These are phyloP conservation scores for Brachionus koreanus DNA, from an alignment of 1,140 invertebrate genomes.

Conservation along the genomic window DNA sequence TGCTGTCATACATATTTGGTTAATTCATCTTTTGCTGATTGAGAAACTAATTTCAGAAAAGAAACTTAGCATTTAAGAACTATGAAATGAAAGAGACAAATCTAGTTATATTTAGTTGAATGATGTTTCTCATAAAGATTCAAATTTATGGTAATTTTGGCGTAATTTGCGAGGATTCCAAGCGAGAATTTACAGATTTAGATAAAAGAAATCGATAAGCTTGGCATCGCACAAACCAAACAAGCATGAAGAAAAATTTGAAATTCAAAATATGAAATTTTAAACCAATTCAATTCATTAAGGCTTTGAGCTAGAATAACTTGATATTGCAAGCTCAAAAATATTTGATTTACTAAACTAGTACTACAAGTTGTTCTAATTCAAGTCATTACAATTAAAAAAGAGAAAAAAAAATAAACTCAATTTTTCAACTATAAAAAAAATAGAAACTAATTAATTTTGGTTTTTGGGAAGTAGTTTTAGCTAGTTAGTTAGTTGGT, in stretches of 20 bases:
- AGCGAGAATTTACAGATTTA: conserved; percentile 36
- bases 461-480: background rate
- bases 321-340: conserved; percentile 19
- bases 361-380: background rate
- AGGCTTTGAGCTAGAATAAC: background rate
- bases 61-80: background rate
- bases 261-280: conserved; percentile 38
- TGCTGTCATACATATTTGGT: background rate
- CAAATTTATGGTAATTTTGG: conserved; percentile 41
- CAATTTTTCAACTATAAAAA: background rate
- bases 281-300: conserved; percentile 1
- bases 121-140: conserved; percentile 41
- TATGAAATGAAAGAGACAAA: background rate
- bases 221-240: background rate
- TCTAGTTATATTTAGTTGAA: conserved; percentile 36
- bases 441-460: conserved; percentile 26
- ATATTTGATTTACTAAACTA: conserved; percentile 17
- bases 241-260: conserved; percentile 32
- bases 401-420: background rate
- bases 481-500: background rate
- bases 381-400: conserved; percentile 8
- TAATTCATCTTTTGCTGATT: background rate
- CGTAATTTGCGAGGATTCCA: conserved; percentile 18
- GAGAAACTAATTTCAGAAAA: background rate
- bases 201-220: conserved; percentile 18